A percentile compares a stretch with the other conserved stretches of the same genome.
Evolutionary conservation across 1,140 invertebrate species (phyloP).

Genomic region (Bombus balteatus): DNA sequence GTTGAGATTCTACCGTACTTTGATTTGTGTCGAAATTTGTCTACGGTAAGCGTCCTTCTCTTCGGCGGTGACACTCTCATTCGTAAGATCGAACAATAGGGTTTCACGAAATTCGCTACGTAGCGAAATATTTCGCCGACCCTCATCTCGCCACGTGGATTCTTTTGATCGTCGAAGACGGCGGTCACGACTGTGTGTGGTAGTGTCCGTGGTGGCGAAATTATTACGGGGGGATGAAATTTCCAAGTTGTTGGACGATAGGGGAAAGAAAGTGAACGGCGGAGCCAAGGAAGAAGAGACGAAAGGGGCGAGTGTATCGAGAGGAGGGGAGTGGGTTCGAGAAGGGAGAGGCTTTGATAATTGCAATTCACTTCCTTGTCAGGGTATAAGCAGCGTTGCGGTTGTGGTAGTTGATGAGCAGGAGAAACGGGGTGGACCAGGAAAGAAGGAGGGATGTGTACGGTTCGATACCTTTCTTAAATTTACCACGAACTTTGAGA

Average conservation of each 20-base stretch:
- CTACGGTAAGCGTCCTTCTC: neutral
- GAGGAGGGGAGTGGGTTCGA: conserved; percentile 10
- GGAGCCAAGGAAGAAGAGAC: conserved; percentile 8
- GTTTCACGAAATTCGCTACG: conserved; percentile 51
- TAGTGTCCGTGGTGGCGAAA: conserved; percentile 61
- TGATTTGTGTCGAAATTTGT: neutral
- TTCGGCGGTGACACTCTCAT: neutral
- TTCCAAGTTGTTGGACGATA: conserved; percentile 69
- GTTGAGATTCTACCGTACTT: too few species aligned
- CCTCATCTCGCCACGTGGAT: conserved; percentile 53
- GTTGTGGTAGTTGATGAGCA: conserved; percentile 60
- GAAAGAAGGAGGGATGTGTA: conserved; percentile 42
- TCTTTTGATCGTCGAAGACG: conserved; percentile 63
- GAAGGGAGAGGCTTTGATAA: conserved; percentile 67
- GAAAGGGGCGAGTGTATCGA: conserved; percentile 30
- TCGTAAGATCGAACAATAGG: conserved; percentile 37
- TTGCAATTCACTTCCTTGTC: conserved; percentile 74
- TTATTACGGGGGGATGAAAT: conserved; percentile 77
- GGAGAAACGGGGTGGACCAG: conserved; percentile 45
- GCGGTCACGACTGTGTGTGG: conserved; percentile 9
- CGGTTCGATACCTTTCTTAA: conserved; percentile 67
- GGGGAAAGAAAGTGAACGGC: conserved; percentile 50
- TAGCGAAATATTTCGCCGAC: conserved; percentile 52
- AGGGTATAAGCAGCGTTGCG: conserved; percentile 54
- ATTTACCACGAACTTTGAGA: conserved; percentile 52